Evolutionary conservation across 2,888 invertebrate species (phyloP).

Genomic region (Thalpophila matura): DNA sequence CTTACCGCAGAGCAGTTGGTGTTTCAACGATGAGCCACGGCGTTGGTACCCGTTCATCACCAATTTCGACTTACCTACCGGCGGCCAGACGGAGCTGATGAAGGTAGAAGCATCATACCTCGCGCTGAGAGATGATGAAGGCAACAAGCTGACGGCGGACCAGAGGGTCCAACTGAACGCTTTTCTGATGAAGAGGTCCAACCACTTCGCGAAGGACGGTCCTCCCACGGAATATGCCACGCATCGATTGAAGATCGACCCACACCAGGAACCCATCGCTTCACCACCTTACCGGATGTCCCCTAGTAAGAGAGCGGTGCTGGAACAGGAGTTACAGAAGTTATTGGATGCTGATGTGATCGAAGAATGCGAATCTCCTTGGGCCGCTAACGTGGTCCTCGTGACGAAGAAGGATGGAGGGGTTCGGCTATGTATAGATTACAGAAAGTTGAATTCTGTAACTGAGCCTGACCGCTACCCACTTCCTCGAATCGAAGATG

Average conservation of each 20-base stretch:
- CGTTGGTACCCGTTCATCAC: too few relatives aligned
- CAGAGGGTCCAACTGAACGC: too few relatives aligned
- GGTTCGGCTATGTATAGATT: constrained; percentile 64
- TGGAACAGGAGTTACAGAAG: constrained; percentile 62
- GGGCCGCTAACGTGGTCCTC: constrained; percentile 41
- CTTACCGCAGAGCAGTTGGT: too few relatives aligned
- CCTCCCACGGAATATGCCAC: too few relatives aligned
- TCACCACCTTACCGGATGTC: constrained; percentile 70
- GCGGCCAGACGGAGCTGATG: not conserved
- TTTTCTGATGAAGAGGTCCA: too few relatives aligned
- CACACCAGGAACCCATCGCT: constrained; percentile 72
- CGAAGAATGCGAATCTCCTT: constrained; percentile 30
- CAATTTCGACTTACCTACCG: too few relatives aligned
- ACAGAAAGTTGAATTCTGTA: constrained; percentile 35
- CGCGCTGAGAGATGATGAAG: not conserved
- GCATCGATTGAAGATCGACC: too few relatives aligned
- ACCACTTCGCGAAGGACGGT: too few relatives aligned
- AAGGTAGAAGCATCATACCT: not conserved
- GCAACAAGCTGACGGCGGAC: too few relatives aligned
- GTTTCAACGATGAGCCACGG: too few relatives aligned
- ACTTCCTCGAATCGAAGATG: constrained; percentile 52
- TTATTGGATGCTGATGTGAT: too few relatives aligned
- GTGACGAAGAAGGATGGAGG: constrained; percentile 52
- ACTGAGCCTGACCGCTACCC: constrained; percentile 56
- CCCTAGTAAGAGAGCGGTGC: constrained; percentile 52